A percentile compares a stretch with the other conserved stretches of the same genome.
These are phyloP conservation scores for Bryconaethiops microstoma DNA, from an alignment of 2,797 vertebrate genomes.

Conservation along the genomic window DNA sequence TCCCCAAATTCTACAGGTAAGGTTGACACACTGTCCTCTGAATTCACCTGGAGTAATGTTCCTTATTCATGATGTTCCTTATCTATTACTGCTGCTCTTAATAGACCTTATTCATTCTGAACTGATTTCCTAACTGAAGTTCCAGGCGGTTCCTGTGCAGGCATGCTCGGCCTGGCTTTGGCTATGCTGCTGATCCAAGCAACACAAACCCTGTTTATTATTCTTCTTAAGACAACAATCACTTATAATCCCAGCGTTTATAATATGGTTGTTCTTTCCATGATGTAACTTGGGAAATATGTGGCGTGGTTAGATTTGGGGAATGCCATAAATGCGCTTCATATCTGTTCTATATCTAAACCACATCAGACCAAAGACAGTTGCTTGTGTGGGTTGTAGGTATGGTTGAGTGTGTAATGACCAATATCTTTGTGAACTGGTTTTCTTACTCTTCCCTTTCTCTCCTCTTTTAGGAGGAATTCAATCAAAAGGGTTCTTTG, in stretches of 20 bases:
- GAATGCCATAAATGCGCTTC: background rate
- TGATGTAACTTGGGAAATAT: slow-evolving; percentile 25
- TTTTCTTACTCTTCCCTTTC: background rate
- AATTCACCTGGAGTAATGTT: no score
- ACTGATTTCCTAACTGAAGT: background rate
- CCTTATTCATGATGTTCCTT: no score
- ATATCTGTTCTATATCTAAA: background rate
- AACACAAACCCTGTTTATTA: background rate
- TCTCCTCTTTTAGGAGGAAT: slow-evolving; percentile 66
- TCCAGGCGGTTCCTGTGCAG: background rate
- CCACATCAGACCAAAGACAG: background rate
- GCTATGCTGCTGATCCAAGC: background rate
- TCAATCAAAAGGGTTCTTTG: slow-evolving; percentile 61
- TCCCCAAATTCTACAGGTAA: no score
- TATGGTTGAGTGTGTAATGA: background rate
- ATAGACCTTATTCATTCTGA: no score
- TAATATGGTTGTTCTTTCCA: slow-evolving; percentile 19
- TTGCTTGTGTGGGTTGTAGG: background rate
- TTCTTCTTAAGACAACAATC: slow-evolving; percentile 15
- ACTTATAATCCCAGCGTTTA: background rate
- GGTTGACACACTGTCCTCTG: no score
- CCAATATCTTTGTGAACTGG: background rate
- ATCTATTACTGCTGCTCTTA: background rate
- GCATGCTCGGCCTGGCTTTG: background rate
- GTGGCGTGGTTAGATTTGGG: background rate